These are phyloP conservation scores for Spodoptera picta DNA, from an alignment of 2,888 invertebrate species.

Conservation along the genomic window DNA sequence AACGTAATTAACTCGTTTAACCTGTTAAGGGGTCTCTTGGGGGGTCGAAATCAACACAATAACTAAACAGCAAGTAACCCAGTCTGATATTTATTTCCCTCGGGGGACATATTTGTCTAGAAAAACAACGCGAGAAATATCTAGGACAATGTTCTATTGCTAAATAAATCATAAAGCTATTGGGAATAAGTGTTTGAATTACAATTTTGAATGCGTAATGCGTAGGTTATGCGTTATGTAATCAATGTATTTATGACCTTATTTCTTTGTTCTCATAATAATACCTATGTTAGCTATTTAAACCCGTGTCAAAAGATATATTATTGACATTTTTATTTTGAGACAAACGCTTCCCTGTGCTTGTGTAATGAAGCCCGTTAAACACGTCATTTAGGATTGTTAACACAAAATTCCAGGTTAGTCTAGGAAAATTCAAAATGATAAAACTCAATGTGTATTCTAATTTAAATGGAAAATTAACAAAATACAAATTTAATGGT, in stretches of 20 bases:
- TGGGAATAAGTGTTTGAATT: conserved; percentile 32
- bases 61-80: conserved; percentile 42
- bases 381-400: no score
- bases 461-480: no score
- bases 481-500: background rate
- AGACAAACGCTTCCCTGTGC: no score
- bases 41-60: conserved; percentile 56
- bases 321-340: no score
- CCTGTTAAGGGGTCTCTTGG: conserved; percentile 53
- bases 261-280: background rate
- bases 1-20: conserved; percentile 56
- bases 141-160: conserved; percentile 27
- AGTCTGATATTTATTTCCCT: conserved; percentile 40
- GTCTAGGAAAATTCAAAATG: no score
- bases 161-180: conserved; percentile 47
- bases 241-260: background rate
- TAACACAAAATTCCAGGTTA: no score
- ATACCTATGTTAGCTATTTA: no score
- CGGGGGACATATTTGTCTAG: conserved; percentile 51
- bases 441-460: no score
- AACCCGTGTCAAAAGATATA: no score
- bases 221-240: no score
- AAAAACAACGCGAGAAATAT: conserved; percentile 50
- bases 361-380: no score
- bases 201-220: conserved; percentile 6